Base-by-base conservation (phyloP, 2,113 vertebrate genomes). In the Mormyrus lacerda region DNA sequence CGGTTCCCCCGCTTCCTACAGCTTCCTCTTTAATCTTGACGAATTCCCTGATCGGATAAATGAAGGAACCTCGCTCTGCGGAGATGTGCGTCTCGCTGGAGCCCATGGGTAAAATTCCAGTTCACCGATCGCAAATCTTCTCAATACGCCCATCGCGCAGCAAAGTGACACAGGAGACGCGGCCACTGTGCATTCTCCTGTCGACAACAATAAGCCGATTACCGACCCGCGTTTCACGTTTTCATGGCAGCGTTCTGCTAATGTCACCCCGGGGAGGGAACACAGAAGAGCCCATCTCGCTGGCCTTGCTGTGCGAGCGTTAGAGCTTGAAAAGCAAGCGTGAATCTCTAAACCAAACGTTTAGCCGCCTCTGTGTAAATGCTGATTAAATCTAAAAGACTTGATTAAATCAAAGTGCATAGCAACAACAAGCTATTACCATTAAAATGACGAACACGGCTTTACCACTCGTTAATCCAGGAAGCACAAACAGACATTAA, bases 31-130 rank as follows among this genome's bases (percentile, higher is more conserved):
- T 91, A 87, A 24, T 87, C 48, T 82, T 13, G 87, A 90, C 87
- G 88, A 90, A 89, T 89, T 65, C 35, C 24, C 82, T 76, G 85
- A 90, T 89, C 61, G 84, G 53, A 89, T 90, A 90, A 92, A 92
- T 90, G 86, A 92, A 90, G 53, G 50, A 91, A 89, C 87, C 90
- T 90, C 88, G 17, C n/a, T 79, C 87, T 87, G 50, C 88, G 1
- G 69, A 50, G 84, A 48, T 58, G 89, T 84, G 87, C 87, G 58
- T 85, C 82, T 85, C 55, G 61, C 11, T 17, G 42, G 87, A 69
- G 87, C 88, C 88, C 42, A 44, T 39, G 85, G 85, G 24, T 84
- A 84, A 45, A 27, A 47, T 45, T 47, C 82, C 82, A 47, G 82
- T 24, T 47, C 82, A 11, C 82, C 17, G 44, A 47, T n/a, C 58